Base-by-base conservation (phyloP, 2,797 vertebrate genomes). In the Gallirallus australis region DNA sequence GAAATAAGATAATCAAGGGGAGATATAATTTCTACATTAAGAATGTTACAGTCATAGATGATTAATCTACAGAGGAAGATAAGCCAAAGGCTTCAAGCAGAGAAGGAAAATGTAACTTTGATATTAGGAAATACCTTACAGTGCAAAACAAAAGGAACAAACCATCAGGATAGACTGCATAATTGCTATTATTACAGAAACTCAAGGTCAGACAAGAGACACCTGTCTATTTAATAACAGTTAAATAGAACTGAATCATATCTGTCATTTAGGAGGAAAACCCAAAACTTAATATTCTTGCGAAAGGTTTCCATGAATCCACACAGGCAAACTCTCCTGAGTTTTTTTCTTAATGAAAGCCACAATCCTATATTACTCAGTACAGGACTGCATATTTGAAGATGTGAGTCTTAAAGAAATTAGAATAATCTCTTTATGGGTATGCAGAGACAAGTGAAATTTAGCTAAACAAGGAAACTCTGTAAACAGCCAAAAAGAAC, bases 11-110 rank as follows among this genome's bases (percentile, higher is more conserved):
- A 47, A 88, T 79, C 66, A 73, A 81, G 57, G 47, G 23, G 23
- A 82, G 79, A 91, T 88, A 84, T 52, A 92, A 81, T 93, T 94
- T 93, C 47, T 93, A 77, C 68, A 90, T 86, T 93, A 92, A 85
- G 33, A 28, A 76, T 73, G 59, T 82, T 72, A 53, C 25, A 82
- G 66, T 93, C 66, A 82, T 31, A 15, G 70, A 45, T 63, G 70
- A 91, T 93, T 93, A 90, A 84, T 91, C 69, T 86, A 64, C 68
- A 57, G 40, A 77, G 31, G 18, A 84, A 68, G 72, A 87, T 72
- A 93, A 88, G 76, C 4, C n/a, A 63, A 82, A 91, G 23, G 18
- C 59, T 88, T 93, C 80, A 93, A 83, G 56, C 2, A 3, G n/a
- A 93, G 16, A 90, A 7, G 5, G 7, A 66, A 92, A 91, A 84